Evolutionary conservation across 2,888 invertebrate species (phyloP).

Genomic region (Lasioglossum villosulum): DNA sequence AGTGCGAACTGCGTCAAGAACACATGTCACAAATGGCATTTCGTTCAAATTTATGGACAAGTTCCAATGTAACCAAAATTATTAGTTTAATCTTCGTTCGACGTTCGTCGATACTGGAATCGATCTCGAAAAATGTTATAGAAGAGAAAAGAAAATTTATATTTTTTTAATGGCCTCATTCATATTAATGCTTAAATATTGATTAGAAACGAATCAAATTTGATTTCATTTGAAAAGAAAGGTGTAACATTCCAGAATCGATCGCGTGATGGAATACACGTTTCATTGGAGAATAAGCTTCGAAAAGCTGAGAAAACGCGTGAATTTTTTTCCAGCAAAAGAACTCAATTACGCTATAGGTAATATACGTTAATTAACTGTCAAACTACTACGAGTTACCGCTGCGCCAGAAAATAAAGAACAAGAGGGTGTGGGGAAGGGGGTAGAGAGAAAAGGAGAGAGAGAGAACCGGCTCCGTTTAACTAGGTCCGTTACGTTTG

Average conservation of each 20-base stretch:
- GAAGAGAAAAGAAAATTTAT: too few relatives aligned
- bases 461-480: constrained; percentile 21
- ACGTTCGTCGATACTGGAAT: not conserved
- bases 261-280: not conserved
- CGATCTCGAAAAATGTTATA: too few relatives aligned
- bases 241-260: too few relatives aligned
- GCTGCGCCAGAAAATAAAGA: constrained; percentile 44
- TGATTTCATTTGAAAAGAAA: too few relatives aligned
- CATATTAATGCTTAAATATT: too few relatives aligned
- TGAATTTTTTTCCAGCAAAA: not conserved
- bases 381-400: constrained; percentile 77
- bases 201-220: too few relatives aligned
- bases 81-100: too few relatives aligned
- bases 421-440: not conserved
- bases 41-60: too few relatives aligned
- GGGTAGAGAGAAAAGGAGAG: constrained; percentile 31
- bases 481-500: constrained; percentile 65
- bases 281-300: not conserved
- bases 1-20: too few relatives aligned
- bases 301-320: not conserved
- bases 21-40: too few relatives aligned
- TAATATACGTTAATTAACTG: constrained; percentile 72
- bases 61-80: too few relatives aligned
- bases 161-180: too few relatives aligned
- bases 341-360: constrained; percentile 38